Percentiles rank a stretch among this genome's conserved stretches.
phyloP scores from a whole-genome alignment of 2,797 vertebrate species.

The Sebastes minor region DNA sequence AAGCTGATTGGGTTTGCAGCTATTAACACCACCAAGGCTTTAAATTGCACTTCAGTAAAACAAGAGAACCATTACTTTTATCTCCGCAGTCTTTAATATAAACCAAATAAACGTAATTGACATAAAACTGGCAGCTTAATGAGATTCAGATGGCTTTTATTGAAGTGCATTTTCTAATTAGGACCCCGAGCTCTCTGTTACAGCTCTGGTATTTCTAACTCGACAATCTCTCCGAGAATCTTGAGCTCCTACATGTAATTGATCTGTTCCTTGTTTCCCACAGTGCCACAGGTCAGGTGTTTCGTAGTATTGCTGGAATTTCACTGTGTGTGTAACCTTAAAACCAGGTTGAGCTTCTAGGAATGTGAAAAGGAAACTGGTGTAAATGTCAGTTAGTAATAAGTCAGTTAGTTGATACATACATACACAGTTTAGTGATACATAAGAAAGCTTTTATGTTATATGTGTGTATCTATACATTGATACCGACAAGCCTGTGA shows the following conservation, averaged over 20 bases:
- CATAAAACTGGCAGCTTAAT: not conserved
- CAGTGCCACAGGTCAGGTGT: constrained; percentile 3
- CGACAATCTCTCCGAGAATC: constrained; percentile 5
- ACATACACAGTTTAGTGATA: not conserved
- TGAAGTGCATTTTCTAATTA: constrained; percentile 12
- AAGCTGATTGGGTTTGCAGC: not conserved
- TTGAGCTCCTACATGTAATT: constrained; percentile 20
- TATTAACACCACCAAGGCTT: not conserved
- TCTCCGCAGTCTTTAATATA: constrained; percentile 1
- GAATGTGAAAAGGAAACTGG: not conserved
- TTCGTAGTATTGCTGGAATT: constrained; percentile 33
- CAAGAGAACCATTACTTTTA: not conserved
- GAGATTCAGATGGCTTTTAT: constrained; percentile 19
- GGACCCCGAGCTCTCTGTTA: constrained; percentile 8
- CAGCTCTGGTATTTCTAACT: constrained; percentile 32
- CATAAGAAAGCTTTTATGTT: not conserved
- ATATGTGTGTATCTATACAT: not conserved
- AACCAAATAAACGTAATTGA: not conserved
- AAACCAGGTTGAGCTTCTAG: not conserved
- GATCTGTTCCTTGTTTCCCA: constrained; percentile 34
- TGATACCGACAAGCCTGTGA: not conserved
- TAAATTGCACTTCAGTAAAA: not conserved
- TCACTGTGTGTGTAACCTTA: not conserved
- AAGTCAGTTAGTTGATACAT: not conserved
- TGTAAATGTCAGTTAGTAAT: not conserved